These are phyloP conservation scores for Melierax canorus DNA, from an alignment of 2,113 vertebrate species.

Conservation along the genomic window DNA sequence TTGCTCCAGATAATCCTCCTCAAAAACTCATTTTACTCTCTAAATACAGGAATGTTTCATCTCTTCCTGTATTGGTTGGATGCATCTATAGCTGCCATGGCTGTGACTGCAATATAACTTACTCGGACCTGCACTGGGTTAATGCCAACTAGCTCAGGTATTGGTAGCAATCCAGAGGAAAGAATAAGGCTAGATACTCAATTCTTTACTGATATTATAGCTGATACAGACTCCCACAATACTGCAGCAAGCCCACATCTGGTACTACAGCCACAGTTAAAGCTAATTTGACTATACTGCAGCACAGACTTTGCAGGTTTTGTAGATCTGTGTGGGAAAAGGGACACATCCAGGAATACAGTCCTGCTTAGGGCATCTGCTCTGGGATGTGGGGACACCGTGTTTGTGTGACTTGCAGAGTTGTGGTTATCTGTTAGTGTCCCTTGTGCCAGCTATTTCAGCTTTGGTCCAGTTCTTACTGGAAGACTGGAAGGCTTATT, in stretches of 20 bases:
- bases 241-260: background rate
- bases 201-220: background rate
- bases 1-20: background rate
- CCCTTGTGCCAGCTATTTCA: background rate
- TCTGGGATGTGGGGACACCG: background rate
- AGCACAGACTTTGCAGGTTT: background rate
- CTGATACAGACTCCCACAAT: background rate
- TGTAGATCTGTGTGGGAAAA: background rate
- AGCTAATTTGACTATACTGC: background rate
- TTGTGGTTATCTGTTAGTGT: background rate
- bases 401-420: background rate
- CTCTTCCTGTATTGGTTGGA: background rate
- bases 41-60: background rate
- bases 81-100: background rate
- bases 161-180: background rate
- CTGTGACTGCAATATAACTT: fast-evolving
- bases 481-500: background rate
- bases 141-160: background rate
- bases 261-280: background rate
- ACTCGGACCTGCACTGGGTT: background rate
- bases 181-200: background rate
- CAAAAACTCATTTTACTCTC: background rate
- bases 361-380: background rate
- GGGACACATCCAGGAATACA: background rate
- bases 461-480: background rate